These are phyloP conservation scores for Cheilosia soror DNA, from an alignment of 2,888 invertebrate genomes.

Conservation along the genomic window DNA sequence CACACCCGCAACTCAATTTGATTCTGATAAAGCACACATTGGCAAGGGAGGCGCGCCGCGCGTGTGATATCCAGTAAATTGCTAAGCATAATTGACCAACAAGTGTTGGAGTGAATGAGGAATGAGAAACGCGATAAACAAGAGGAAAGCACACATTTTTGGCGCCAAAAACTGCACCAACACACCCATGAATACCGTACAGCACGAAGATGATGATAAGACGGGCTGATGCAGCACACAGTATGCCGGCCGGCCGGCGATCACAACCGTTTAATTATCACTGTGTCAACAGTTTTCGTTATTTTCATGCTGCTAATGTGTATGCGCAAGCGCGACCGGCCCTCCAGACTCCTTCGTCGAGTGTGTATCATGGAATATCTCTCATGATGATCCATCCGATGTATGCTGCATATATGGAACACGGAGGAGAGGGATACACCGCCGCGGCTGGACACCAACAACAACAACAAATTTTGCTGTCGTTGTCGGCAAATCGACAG, in stretches of 20 bases:
- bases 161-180: slow-evolving; percentile 72
- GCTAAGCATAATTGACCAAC: background rate
- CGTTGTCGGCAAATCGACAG: slow-evolving; percentile 57
- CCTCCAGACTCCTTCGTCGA: slow-evolving; percentile 24
- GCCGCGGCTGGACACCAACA: slow-evolving; percentile 43
- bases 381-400: background rate
- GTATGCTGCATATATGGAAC: background rate
- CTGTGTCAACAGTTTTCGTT: slow-evolving; percentile 76
- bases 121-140: background rate
- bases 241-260: slow-evolving; percentile 51
- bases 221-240: slow-evolving; percentile 14
- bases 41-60: slow-evolving; percentile 3
- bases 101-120: slow-evolving; percentile 40
- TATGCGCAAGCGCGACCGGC: slow-evolving; percentile 71
- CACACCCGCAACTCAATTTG: slow-evolving; percentile 21
- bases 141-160: slow-evolving; percentile 40
- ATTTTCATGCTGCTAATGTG: slow-evolving; percentile 74
- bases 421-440: too few relatives aligned
- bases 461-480: slow-evolving; percentile 65
- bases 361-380: slow-evolving; percentile 12
- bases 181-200: slow-evolving; percentile 10
- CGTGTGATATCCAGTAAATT: slow-evolving; percentile 40
- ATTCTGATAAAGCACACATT: background rate
- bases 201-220: slow-evolving; percentile 37
- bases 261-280: slow-evolving; percentile 75